A percentile compares a stretch with the other conserved stretches of the same genome.
Conservation (phyloP, 1,140 invertebrate species). For the Batillaria attramentaria region DNA sequence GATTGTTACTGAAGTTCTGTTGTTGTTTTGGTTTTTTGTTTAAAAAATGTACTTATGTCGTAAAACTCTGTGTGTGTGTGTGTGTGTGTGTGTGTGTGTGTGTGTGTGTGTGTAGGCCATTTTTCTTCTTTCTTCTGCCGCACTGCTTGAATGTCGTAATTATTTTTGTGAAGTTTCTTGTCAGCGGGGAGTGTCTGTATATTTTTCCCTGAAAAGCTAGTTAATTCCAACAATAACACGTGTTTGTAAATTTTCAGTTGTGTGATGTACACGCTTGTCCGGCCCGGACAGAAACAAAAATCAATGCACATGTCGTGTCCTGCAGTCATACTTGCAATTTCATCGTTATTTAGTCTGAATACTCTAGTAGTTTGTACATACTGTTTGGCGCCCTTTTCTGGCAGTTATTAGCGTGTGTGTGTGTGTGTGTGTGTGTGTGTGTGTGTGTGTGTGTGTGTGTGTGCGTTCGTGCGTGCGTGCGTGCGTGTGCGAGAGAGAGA, state of each 20-base stretch:
- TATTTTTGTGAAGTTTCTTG: not conserved
- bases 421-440: not conserved
- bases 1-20: not conserved
- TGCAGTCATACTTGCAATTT: too few species aligned
- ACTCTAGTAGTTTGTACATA: not conserved
- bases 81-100: not conserved
- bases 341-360: not conserved
- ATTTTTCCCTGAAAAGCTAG: not conserved
- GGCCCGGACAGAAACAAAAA: too few species aligned
- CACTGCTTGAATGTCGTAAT: not conserved
- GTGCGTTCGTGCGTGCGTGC: constrained; percentile 1
- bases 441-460: not conserved
- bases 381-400: constrained; percentile 12
- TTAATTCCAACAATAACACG: not conserved
- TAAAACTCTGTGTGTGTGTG: not conserved
- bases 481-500: not conserved
- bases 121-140: not conserved
- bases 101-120: not conserved
- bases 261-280: not conserved
- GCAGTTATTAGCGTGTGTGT: constrained; percentile 2
- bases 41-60: not conserved
- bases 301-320: too few species aligned
- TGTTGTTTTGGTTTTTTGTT: not conserved
- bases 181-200: not conserved
- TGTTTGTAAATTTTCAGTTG: not conserved